Base-by-base conservation (phyloP, 2,113 vertebrate species). In the Sphyrna mokarran region DNA sequence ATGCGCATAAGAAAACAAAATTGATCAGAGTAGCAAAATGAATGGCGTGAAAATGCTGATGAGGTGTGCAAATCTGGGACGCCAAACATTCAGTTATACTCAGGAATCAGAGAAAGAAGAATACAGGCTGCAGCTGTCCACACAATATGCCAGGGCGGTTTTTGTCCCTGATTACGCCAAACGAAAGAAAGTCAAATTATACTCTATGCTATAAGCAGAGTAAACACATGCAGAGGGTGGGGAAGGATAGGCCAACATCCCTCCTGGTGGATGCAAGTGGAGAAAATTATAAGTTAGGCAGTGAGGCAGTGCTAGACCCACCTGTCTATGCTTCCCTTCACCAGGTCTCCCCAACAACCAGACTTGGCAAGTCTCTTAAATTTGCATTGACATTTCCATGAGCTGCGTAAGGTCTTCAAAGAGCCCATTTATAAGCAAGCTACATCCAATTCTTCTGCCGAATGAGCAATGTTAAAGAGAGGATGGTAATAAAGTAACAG, bases 11-110 rank as follows among this genome's bases (percentile, higher is more conserved):
- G 37, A 68, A 63, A 91, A 63, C 5, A 13, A 63, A 29, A 16
- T 90, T 90, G 54, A 91, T 91, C 54, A 61, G 58, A 91, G 63
- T 26, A 91, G 58, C 58, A 91, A 94, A 94, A 70, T 70, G 18
- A 70, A 40, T 69, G 10, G 68, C 18, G 14, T 69, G 66, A 43
- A 94, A 37, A 68, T 40, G 16, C 33, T 40, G 66, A 94, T 94
- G 63, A 94, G 63, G 43, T 94, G 37, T 68, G 37, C 6, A 94
- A 69, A 70, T 70, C 66, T 43, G 70, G 26, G 1, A 29, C 70
- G 68, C 33, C 40, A 70, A 94, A 40, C 66, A 94, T 61, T 61
- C 11, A 23, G 58, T 14, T 61, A 90, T 58, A 63, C n/a, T 40
- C 11, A 43, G 68, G 8, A 48, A 69, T 94, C 63, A 70, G n/a